These are phyloP conservation scores for Eonycteris spelaea DNA, from an alignment of 2,113 vertebrate species.

Conservation along the genomic window DNA sequence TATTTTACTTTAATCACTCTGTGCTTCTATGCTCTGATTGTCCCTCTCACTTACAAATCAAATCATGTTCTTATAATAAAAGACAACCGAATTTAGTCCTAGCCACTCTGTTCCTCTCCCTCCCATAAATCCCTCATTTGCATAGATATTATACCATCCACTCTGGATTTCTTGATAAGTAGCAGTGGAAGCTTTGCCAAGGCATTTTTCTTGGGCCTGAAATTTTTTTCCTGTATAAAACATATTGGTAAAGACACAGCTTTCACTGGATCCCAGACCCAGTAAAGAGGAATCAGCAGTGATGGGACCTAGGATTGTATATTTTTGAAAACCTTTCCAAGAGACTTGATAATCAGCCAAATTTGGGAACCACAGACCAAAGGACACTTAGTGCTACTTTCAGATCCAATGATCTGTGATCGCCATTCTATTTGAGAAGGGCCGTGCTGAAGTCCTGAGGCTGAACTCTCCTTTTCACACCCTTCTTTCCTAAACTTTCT, in stretches of 20 bases:
- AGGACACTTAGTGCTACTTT: neutral
- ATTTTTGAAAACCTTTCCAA: neutral
- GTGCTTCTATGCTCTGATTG: neutral
- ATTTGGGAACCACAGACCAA: neutral
- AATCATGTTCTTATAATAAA: neutral
- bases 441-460: neutral
- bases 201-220: neutral
- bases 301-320: neutral
- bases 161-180: neutral
- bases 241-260: neutral
- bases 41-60: neutral
- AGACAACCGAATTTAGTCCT: neutral
- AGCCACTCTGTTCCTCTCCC: neutral
- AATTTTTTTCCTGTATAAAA: neutral
- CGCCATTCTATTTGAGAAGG: rapidly evolving
- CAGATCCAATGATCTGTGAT: neutral
- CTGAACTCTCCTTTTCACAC: no score
- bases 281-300: neutral
- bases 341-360: neutral
- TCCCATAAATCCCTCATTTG: neutral
- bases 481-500: neutral
- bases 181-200: neutral
- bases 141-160: neutral
- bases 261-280: neutral
- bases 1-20: neutral